Conservation (phyloP, 2,113 vertebrate genomes). For the Ibidorhyncha struthersii region DNA sequence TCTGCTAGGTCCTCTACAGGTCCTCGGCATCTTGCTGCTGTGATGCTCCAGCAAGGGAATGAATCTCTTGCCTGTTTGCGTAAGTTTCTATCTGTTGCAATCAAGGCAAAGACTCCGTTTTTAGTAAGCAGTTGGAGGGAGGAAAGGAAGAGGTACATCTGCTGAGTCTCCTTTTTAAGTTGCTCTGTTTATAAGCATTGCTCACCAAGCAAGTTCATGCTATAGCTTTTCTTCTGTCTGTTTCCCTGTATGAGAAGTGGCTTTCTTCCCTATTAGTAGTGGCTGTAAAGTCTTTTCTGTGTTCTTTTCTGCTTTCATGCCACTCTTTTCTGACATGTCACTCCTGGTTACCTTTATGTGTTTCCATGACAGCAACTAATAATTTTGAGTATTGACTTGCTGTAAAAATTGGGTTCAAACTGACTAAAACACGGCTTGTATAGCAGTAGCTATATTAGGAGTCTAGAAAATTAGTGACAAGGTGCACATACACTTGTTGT, state of each 20-base stretch:
- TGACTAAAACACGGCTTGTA: accelerated
- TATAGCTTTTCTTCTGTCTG: background rate
- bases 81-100: background rate
- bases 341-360: background rate
- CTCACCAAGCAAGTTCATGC: background rate
- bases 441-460: background rate
- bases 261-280: background rate
- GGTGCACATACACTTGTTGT: background rate
- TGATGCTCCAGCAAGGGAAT: background rate
- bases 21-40: background rate
- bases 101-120: background rate
- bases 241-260: background rate
- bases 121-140: background rate
- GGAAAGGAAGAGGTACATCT: background rate
- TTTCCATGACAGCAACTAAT: background rate
- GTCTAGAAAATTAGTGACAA: background rate
- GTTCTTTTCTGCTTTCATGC: background rate
- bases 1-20: background rate
- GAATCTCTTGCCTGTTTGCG: background rate
- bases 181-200: background rate
- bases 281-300: background rate
- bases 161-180: background rate
- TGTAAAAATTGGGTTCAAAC: background rate
- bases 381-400: background rate
- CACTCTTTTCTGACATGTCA: background rate